These are phyloP conservation scores for Fregata magnificens DNA, from an alignment of 2,113 vertebrate genomes.

Conservation along the genomic window DNA sequence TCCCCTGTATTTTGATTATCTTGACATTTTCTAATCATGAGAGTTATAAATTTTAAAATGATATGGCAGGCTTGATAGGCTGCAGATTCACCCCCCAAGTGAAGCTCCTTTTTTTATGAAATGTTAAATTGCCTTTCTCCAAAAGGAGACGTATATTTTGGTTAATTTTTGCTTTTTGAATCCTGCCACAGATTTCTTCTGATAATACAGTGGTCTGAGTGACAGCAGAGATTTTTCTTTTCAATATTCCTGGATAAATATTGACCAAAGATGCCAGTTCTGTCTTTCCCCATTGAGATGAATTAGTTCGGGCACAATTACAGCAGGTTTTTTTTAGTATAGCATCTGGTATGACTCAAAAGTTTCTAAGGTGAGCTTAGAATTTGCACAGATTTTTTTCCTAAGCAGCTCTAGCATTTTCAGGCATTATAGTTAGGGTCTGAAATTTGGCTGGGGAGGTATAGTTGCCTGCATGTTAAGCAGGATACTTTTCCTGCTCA, in stretches of 20 bases:
- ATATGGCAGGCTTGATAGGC: constrained; percentile 33
- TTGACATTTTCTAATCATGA: constrained; percentile 59
- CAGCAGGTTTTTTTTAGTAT: neutral
- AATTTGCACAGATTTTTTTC: neutral
- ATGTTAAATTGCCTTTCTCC: constrained; percentile 32
- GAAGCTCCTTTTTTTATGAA: constrained; percentile 36
- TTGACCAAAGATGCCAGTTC: constrained; percentile 31
- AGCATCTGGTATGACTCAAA: neutral
- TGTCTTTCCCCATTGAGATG: constrained; percentile 26
- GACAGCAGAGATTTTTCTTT: constrained; percentile 11
- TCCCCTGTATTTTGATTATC: constrained; percentile 56
- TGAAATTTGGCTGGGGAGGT: neutral
- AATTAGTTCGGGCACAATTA: neutral
- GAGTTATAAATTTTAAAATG: constrained; percentile 45
- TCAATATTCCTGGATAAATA: constrained; percentile 39
- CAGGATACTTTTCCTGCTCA: neutral
- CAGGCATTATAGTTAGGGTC: neutral
- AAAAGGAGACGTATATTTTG: neutral
- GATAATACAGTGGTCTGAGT: constrained; percentile 1
- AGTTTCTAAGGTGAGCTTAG: neutral
- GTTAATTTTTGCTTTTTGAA: constrained; percentile 1
- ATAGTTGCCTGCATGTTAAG: neutral
- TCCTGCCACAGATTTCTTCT: neutral
- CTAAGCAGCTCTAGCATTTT: neutral
- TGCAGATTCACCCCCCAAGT: neutral